phyloP scores from a whole-genome alignment of 2,113 vertebrate species.

The Xenopus laevis region DNA sequence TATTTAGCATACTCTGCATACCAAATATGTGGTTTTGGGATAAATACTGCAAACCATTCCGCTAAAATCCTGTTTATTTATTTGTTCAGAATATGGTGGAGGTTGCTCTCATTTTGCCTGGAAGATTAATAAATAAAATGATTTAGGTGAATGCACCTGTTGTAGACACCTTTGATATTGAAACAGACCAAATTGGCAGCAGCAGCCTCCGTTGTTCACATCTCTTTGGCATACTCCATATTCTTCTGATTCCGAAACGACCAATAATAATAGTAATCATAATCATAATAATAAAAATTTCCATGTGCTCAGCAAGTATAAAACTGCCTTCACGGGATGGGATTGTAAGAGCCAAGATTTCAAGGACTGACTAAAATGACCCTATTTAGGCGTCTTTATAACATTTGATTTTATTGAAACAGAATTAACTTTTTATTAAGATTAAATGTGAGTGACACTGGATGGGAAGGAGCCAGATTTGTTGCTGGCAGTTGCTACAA shows the following conservation, averaged over 20 bases:
- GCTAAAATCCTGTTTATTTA: not conserved
- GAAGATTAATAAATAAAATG: not conserved
- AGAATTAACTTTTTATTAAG: slow-evolving; percentile 46
- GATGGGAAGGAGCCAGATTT: slow-evolving; percentile 35
- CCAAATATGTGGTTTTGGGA: not conserved
- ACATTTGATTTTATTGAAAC: slow-evolving; percentile 44
- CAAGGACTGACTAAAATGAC: slow-evolving; percentile 41
- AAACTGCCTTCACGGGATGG: slow-evolving; percentile 34
- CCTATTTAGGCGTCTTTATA: slow-evolving; percentile 45
- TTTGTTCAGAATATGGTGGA: not conserved
- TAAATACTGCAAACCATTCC: not conserved
- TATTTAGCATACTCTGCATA: not conserved
- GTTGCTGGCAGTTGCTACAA: slow-evolving; percentile 31
- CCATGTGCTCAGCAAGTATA: slow-evolving; percentile 44
- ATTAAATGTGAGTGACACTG: slow-evolving; percentile 45
- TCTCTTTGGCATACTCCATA: slow-evolving; percentile 21
- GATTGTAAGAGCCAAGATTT: slow-evolving; percentile 45
- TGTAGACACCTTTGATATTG: not conserved
- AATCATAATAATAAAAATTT: slow-evolving; percentile 46
- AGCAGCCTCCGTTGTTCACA: not conserved
- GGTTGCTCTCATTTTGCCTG: not conserved
- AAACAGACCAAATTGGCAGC: slow-evolving; percentile 18
- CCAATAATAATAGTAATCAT: slow-evolving; percentile 42
- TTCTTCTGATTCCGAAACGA: slow-evolving; percentile 38
- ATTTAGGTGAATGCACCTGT: slow-evolving; percentile 5